Percentiles rank a stretch among this genome's conserved stretches.
phyloP scores from a whole-genome alignment of 2,113 vertebrate genomes.

The Oreochromis aureus region DNA sequence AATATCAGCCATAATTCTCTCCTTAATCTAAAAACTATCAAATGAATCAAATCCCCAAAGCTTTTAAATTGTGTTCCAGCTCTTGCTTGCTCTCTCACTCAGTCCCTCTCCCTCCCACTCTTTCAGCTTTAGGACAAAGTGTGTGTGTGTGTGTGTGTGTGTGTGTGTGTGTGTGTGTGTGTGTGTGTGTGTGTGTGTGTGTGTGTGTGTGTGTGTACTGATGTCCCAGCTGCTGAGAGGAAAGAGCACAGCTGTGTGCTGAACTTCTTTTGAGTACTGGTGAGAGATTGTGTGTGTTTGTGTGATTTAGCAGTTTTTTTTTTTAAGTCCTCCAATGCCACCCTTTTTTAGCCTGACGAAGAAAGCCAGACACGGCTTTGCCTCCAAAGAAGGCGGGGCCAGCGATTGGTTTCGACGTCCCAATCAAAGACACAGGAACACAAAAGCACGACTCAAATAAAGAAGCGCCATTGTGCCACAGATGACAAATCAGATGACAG shows the following conservation, averaged over 20 bases:
- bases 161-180: not conserved
- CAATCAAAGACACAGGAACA: not conserved
- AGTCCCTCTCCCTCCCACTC: not conserved
- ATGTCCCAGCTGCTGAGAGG: conserved; percentile 15
- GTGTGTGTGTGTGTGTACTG: not conserved
- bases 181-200: not conserved
- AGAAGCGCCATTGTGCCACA: not conserved
- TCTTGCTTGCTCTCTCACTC: not conserved
- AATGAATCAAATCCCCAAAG: not conserved
- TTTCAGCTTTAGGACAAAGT: conserved; percentile 13
- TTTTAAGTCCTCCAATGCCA: not conserved
- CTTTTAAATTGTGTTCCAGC: not conserved
- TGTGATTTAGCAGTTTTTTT: not conserved
- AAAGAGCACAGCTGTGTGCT: conserved; percentile 25
- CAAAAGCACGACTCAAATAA: not conserved
- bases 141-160: not conserved
- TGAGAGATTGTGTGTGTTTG: not conserved
- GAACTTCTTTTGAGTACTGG: not conserved
- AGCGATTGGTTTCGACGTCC: not conserved
- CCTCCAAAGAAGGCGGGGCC: not conserved
- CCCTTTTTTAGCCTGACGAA: not conserved
- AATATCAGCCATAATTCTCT: conserved; percentile 18
- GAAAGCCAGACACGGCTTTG: not conserved
- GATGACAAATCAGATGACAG: not conserved
- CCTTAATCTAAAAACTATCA: not conserved